Base-by-base conservation (phyloP, 2,797 vertebrate species). In the Manis crassicaudata region DNA sequence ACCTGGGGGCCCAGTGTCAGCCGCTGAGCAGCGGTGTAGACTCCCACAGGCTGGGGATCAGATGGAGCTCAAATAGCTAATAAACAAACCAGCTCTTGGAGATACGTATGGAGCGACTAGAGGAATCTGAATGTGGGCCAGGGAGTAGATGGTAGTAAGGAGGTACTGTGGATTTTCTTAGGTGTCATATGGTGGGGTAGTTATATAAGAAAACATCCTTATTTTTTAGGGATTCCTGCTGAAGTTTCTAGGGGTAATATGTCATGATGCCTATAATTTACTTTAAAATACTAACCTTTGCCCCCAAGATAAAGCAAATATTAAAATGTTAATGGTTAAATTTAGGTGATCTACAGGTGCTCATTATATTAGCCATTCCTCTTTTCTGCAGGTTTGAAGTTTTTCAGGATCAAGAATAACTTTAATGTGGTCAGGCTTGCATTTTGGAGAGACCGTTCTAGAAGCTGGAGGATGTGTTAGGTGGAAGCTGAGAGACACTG, bases 321-420 rank as follows among this genome's bases (percentile, higher is more conserved):
- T 17, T 50, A 80, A 92, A 83, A 79, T 21, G 52, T 70, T 43
- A 56, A 46, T 1, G 0, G 23, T 80, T 83, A 52, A 52, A 90
- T 27, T 32, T 16, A 37, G 76, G 54, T 20, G 50, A 10, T 62
- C 3, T 32, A 2, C 7, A 21, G 46, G 35, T 60, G 46, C 43
- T 79, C 65, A 25, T 73, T 63, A 8, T 37, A 56, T 76, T 50
- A 37, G 79, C 82, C 83, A 67, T 77, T 72, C 68, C 67, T 25
- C 72, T 85, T 85, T 87, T 73, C n/a, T 70, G 10, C 46, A 77
- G 50, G 50, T 77, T 81, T 85, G 50, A 76, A 40, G n/a, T 73
- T 83, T 88, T 92, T 89, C 43, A 72, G 20, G 25, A 89, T 88
- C 46, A 77, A 82, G 46, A 63, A 37, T 11, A 81, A 20, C 86